These are phyloP conservation scores for Rhinoptilus africanus DNA, from an alignment of 2,113 vertebrate genomes.

Conservation along the genomic window DNA sequence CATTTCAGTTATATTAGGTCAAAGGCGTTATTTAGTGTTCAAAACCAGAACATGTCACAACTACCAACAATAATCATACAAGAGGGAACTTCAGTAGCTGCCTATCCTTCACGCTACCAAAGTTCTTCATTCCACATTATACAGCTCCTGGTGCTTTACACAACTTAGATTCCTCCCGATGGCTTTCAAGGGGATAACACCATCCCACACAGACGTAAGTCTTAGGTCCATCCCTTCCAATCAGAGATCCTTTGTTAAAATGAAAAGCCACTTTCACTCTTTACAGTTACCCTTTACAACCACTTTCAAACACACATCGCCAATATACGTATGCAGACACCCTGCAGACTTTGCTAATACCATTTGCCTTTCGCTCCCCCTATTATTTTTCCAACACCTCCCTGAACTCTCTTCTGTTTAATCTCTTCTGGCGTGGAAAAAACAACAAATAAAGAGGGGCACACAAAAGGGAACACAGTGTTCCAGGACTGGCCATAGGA, in stretches of 20 bases:
- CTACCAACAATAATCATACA: not conserved
- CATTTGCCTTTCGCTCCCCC: not conserved
- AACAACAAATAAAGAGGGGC: not conserved
- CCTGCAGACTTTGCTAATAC: not conserved
- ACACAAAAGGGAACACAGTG: not conserved
- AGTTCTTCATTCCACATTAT: not conserved
- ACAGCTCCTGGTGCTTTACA: not conserved
- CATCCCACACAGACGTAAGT: not conserved
- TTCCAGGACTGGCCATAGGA: not conserved
- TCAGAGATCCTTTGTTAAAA: not conserved
- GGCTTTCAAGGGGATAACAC: not conserved
- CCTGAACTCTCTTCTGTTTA: not conserved
- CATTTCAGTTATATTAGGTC: not conserved
- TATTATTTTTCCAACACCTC: not conserved
- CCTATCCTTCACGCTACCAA: not conserved
- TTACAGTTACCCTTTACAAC: not conserved
- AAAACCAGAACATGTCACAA: not conserved
- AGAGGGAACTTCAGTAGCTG: not conserved
- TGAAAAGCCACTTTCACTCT: not conserved
- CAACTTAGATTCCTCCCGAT: not conserved
- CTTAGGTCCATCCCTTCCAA: not conserved
- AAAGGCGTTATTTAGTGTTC: not conserved
- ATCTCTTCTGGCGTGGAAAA: not conserved
- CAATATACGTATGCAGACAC: fast-evolving
- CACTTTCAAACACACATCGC: not conserved